A percentile compares a stretch with the other conserved stretches of the same genome.
These are phyloP conservation scores for Rotaria sp. DNA, from an alignment of 2,888 invertebrate genomes.

Conservation along the genomic window DNA sequence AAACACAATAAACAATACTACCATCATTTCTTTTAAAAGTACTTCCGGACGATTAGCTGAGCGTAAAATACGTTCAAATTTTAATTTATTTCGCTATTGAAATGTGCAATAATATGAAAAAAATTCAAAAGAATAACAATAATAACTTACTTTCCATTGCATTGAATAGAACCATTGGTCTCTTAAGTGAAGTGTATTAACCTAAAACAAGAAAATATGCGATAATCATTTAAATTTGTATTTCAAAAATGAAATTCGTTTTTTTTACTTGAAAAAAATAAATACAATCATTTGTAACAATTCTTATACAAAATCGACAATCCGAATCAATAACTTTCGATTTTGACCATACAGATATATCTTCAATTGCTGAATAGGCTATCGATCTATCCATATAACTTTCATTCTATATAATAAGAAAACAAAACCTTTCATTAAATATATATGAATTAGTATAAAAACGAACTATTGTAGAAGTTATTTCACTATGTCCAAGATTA, in stretches of 20 bases:
- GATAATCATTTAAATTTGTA: not conserved
- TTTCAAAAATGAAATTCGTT: not conserved
- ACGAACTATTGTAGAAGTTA: conserved; percentile 67
- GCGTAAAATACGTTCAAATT: conserved; percentile 66
- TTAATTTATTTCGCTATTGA: conserved; percentile 63
- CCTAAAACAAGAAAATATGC: conserved; percentile 59
- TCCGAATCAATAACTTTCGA: not conserved
- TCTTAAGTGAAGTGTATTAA: conserved; percentile 69
- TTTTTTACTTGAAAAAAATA: conserved; percentile 3
- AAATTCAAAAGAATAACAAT: no score
- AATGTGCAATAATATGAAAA: no score
- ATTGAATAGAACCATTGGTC: conserved; percentile 77
- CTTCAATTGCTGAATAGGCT: conserved; percentile 3
- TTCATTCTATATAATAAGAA: not conserved
- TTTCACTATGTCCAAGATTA: conserved; percentile 64
- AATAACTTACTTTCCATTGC: conserved; percentile 61
- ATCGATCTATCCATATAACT: conserved; percentile 17
- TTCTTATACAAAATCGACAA: not conserved
- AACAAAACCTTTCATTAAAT: not conserved
- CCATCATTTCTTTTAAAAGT: conserved; percentile 69
- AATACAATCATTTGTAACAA: conserved; percentile 19
- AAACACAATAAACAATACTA: conserved; percentile 49
- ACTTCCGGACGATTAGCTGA: conserved; percentile 66
- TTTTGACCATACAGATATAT: conserved; percentile 4
- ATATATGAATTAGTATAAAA: not conserved